phyloP scores from a whole-genome alignment of 1,140 invertebrate genomes.

The Araneus ventricosus region DNA sequence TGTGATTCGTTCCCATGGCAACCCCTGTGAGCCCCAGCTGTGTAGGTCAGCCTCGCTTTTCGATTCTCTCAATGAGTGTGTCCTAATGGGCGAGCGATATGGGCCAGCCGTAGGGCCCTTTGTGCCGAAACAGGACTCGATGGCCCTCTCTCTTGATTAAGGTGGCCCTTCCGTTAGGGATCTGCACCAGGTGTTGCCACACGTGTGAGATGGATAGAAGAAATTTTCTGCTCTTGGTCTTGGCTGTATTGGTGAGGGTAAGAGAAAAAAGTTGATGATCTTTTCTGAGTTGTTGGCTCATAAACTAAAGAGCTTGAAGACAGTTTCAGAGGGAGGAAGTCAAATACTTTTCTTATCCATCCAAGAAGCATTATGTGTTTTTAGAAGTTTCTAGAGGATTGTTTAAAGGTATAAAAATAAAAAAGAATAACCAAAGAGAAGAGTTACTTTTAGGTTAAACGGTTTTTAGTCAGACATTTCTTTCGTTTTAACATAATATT shows the following conservation, averaged over 20 bases:
- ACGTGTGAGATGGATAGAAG: background rate
- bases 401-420: too few relatives aligned
- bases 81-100: background rate
- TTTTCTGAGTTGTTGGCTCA: background rate
- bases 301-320: background rate
- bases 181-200: background rate
- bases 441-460: too few relatives aligned
- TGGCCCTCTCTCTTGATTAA: slow-evolving; percentile 27
- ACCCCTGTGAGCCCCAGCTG: slow-evolving; percentile 13
- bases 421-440: too few relatives aligned
- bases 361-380: too few relatives aligned
- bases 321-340: background rate
- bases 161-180: background rate
- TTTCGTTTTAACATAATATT: too few relatives aligned
- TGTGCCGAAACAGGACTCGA: background rate
- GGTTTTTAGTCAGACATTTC: too few relatives aligned
- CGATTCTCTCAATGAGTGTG: background rate
- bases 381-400: too few relatives aligned
- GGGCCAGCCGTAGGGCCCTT: background rate
- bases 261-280: background rate
- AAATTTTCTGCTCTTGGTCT: background rate
- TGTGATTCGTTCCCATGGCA: slow-evolving; percentile 1
- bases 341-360: background rate
- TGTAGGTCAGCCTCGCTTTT: background rate
- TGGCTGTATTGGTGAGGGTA: background rate